These are phyloP conservation scores for Agrotis ipsilon DNA, from an alignment of 2,888 invertebrate genomes.

Conservation along the genomic window DNA sequence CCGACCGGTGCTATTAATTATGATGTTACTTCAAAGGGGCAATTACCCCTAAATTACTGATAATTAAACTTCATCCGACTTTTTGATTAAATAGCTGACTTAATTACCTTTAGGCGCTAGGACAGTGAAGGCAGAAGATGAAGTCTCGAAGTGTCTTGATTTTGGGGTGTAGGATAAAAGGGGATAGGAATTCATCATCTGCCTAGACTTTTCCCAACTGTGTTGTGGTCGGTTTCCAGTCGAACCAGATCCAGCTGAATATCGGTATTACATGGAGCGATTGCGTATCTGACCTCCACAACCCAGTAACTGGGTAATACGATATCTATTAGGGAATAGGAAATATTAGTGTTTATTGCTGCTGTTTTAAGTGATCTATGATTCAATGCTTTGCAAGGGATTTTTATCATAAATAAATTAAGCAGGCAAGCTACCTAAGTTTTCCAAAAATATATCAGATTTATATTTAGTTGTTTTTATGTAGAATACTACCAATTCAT, in stretches of 20 bases:
- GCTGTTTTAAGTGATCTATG: neutral
- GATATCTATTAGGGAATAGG: neutral
- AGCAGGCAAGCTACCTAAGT: too few species aligned
- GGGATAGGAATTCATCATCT: neutral
- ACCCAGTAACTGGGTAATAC: too few species aligned
- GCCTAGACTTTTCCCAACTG: too few species aligned
- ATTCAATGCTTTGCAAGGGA: too few species aligned
- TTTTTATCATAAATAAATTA: too few species aligned
- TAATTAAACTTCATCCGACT: constrained; percentile 63
- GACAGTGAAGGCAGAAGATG: constrained; percentile 46
- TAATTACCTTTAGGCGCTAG: constrained; percentile 53
- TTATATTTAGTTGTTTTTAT: too few species aligned
- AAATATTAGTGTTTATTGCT: constrained; percentile 7
- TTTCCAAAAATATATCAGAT: too few species aligned
- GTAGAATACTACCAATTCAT: too few species aligned
- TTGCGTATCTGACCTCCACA: too few species aligned
- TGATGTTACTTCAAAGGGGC: constrained; percentile 55
- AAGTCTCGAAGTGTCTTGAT: constrained; percentile 20
- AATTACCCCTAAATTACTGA: constrained; percentile 61
- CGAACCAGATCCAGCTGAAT: too few species aligned
- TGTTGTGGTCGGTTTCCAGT: too few species aligned
- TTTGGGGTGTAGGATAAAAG: constrained; percentile 5
- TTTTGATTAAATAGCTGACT: constrained; percentile 64
- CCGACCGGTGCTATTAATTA: constrained; percentile 54
- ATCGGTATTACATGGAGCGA: too few species aligned